Conservation (phyloP, 2,113 vertebrate species). For the Trematocara nigrifrons region DNA sequence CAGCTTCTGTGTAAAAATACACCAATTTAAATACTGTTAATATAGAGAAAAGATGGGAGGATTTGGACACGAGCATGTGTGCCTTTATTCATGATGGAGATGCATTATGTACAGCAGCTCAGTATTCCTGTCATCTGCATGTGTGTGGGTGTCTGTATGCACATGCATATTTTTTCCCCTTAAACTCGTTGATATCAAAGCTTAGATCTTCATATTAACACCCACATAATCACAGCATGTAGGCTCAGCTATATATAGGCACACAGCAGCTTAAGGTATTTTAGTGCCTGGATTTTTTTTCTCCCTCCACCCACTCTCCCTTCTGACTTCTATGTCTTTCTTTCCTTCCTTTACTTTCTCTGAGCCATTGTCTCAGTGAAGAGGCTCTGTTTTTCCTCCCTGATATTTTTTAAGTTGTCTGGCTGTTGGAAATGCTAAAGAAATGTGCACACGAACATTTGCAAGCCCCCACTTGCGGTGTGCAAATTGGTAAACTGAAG, state of each 20-base stretch:
- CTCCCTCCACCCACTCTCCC: conserved; percentile 27
- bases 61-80: not conserved
- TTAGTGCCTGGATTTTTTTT: conserved; percentile 38
- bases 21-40: not conserved
- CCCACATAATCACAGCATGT: conserved; percentile 49
- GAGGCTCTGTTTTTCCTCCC: not conserved
- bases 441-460: not conserved
- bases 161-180: not conserved
- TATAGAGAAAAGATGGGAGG: not conserved
- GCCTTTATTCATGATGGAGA: not conserved
- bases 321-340: conserved; percentile 8
- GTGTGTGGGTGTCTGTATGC: conserved; percentile 11
- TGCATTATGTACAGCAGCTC: conserved; percentile 5
- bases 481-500: not conserved
- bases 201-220: conserved; percentile 56
- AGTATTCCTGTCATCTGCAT: not conserved
- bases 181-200: conserved; percentile 38
- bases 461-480: not conserved
- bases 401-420: conserved; percentile 7
- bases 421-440: not conserved
- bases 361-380: conserved; percentile 3
- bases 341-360: conserved; percentile 4
- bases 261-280: conserved; percentile 50
- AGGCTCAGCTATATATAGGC: conserved; percentile 55
- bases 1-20: not conserved